phyloP scores from a whole-genome alignment of 2,797 vertebrate genomes.

The Momotus momota region DNA sequence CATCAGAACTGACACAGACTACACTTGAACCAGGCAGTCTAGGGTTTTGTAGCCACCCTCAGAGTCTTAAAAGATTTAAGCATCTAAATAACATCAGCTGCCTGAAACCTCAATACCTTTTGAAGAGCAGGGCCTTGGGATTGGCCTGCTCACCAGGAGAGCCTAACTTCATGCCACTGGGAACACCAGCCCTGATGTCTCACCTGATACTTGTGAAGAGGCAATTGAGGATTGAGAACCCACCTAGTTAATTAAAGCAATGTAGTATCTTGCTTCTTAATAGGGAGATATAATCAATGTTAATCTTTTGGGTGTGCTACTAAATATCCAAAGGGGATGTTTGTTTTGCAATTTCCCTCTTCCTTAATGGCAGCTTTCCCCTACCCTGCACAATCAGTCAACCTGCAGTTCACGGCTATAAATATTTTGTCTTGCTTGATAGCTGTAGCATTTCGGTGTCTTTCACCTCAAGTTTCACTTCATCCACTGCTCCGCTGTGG shows the following conservation, averaged over 20 bases:
- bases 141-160: constrained; percentile 1
- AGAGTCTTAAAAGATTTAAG: background rate
- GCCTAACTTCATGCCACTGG: background rate
- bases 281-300: constrained; percentile 26
- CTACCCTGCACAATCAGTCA: constrained; percentile 7
- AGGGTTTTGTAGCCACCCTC: background rate
- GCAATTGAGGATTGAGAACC: constrained; percentile 1
- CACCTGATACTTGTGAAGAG: constrained; percentile 22
- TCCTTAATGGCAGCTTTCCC: constrained; percentile 42
- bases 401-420: constrained; percentile 17
- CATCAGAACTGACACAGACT: background rate
- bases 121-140: constrained; percentile 22
- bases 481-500: background rate
- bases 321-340: constrained; percentile 53
- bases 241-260: constrained; percentile 39
- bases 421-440: constrained; percentile 37
- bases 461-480: background rate
- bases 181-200: constrained; percentile 30
- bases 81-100: background rate
- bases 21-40: background rate
- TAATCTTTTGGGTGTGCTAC: constrained; percentile 43
- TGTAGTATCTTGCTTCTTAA: background rate
- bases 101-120: constrained; percentile 22
- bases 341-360: constrained; percentile 53
- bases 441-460: background rate